These are phyloP conservation scores for Drosophila suzukii DNA, from an alignment of 1,140 invertebrate genomes.

Conservation along the genomic window DNA sequence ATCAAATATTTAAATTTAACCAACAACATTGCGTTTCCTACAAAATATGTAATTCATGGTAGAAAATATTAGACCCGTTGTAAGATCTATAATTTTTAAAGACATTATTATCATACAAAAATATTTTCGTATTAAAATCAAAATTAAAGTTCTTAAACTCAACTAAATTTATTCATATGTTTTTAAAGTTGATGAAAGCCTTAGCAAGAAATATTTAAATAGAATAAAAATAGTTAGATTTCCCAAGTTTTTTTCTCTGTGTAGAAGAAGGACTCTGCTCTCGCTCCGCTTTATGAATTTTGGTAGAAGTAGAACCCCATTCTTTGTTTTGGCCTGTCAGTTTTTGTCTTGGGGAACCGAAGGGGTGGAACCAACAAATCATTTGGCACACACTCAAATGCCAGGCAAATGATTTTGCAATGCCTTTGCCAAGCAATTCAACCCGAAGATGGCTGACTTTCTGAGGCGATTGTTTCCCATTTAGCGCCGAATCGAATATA, in stretches of 20 bases:
- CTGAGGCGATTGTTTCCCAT: slow-evolving; percentile 1
- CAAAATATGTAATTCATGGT: too few relatives aligned
- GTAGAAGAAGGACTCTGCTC: slow-evolving; percentile 5
- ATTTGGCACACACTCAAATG: slow-evolving; percentile 48
- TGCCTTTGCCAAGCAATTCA: slow-evolving; percentile 42
- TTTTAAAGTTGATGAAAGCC: too few relatives aligned
- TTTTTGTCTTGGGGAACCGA: background rate
- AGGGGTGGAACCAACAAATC: slow-evolving; percentile 41
- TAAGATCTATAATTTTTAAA: too few relatives aligned
- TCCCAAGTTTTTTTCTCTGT: background rate
- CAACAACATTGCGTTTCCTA: too few relatives aligned
- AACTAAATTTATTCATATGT: too few relatives aligned
- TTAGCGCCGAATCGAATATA: slow-evolving; percentile 5
- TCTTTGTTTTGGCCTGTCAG: slow-evolving; percentile 38
- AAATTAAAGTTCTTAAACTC: too few relatives aligned
- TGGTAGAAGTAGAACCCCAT: slow-evolving; percentile 14
- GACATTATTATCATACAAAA: too few relatives aligned
- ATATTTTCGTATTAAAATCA: too few relatives aligned
- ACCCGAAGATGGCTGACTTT: slow-evolving; percentile 27
- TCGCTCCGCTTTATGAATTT: slow-evolving; percentile 34
- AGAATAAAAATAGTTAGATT: too few relatives aligned
- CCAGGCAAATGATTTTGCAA: slow-evolving; percentile 49
- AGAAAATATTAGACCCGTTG: too few relatives aligned
- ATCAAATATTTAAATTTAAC: too few relatives aligned
- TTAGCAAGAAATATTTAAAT: too few relatives aligned